Conservation (phyloP, 2,113 vertebrate species). For the Amia ocellicauda region DNA sequence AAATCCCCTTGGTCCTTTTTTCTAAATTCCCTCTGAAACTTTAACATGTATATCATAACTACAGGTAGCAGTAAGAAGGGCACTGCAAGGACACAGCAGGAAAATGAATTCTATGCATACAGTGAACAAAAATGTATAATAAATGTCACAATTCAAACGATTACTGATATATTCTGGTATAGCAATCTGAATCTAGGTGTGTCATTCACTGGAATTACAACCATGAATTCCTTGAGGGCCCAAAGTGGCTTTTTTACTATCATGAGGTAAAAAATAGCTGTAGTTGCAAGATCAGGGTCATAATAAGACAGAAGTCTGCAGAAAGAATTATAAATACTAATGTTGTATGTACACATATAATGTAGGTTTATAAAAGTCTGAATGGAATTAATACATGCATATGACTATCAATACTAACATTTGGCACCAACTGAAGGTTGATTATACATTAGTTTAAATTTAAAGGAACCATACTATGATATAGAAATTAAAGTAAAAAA, state of each 20-base stretch:
- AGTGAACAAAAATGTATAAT: slow-evolving; percentile 33
- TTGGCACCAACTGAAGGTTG: no score
- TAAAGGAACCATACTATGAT: no score
- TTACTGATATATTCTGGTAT: slow-evolving; percentile 41
- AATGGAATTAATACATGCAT: no score
- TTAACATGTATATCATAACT: slow-evolving; percentile 27
- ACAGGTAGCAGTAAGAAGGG: slow-evolving; percentile 25
- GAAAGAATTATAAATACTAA: slow-evolving; percentile 1
- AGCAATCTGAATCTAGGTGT: slow-evolving; percentile 37
- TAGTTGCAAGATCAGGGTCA: not conserved
- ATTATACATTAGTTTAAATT: no score
- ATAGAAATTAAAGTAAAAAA: no score
- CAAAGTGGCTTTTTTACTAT: not conserved
- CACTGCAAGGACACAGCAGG: slow-evolving; percentile 46
- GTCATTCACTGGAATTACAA: slow-evolving; percentile 31
- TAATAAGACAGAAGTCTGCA: not conserved
- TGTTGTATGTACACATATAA: no score
- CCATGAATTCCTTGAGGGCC: slow-evolving; percentile 5
- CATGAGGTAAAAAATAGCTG: not conserved
- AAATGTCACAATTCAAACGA: slow-evolving; percentile 50
- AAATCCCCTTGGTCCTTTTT: no score
- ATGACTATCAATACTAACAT: no score
- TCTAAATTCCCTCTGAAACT: slow-evolving; percentile 20
- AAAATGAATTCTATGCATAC: slow-evolving; percentile 40
- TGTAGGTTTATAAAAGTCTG: no score